Conservation (phyloP, 2,888 invertebrate genomes). For the Eupithecia exiguata region DNA sequence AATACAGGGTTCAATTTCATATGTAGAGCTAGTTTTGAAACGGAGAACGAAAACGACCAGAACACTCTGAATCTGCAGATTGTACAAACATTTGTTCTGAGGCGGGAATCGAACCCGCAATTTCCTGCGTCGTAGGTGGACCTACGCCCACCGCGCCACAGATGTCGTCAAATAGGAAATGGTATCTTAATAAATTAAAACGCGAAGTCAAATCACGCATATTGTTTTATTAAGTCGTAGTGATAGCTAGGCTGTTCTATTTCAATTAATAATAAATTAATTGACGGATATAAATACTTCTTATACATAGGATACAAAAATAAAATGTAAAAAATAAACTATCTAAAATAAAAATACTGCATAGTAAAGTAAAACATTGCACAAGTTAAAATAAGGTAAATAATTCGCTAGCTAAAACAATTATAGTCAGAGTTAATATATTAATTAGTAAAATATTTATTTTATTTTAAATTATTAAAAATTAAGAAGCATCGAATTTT, state of each 20-base stretch:
- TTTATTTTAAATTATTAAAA: neutral
- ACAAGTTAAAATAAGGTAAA: neutral
- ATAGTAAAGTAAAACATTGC: conserved; percentile 14
- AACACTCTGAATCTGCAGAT: too few species aligned
- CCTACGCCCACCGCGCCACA: too few species aligned
- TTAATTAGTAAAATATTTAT: neutral
- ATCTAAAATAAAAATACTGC: conserved; percentile 35
- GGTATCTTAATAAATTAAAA: conserved; percentile 37
- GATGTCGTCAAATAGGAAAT: too few species aligned
- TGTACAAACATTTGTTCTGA: too few species aligned
- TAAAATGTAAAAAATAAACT: conserved; percentile 75
- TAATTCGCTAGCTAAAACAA: neutral
- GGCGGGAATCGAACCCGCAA: too few species aligned
- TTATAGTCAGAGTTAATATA: neutral
- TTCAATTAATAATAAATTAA: conserved; percentile 75
- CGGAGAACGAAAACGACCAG: too few species aligned
- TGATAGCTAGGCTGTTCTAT: conserved; percentile 72
- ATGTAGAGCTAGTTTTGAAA: too few species aligned
- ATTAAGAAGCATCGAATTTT: conserved; percentile 23
- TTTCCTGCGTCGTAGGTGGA: too few species aligned
- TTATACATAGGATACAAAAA: conserved; percentile 72
- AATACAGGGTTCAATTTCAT: too few species aligned
- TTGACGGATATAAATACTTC: conserved; percentile 76
- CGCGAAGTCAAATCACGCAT: conserved; percentile 66
- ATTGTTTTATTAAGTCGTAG: conserved; percentile 75